A percentile compares a stretch with the other conserved stretches of the same genome.
These are phyloP conservation scores for Poeciliopsis turrubarensis DNA, from an alignment of 2,113 vertebrate genomes.

Conservation along the genomic window DNA sequence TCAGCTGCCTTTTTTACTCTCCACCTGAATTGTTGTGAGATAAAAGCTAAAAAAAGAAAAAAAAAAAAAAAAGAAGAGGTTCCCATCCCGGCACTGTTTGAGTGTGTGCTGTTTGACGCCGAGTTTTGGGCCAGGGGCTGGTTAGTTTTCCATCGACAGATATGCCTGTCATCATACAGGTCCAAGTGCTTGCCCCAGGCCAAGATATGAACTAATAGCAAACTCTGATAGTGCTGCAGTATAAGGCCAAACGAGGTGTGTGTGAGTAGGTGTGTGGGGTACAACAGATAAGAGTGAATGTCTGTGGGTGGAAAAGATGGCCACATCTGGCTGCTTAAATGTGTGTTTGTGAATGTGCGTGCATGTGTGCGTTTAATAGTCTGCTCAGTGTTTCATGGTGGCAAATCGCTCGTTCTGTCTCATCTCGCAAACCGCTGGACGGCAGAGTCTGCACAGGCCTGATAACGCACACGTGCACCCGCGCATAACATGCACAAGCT, in stretches of 20 bases:
- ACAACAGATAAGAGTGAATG: constrained; percentile 49
- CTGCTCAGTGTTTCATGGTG: constrained; percentile 70
- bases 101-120: constrained; percentile 36
- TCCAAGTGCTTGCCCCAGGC: constrained; percentile 57
- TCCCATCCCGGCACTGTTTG: constrained; percentile 25
- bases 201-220: constrained; percentile 61
- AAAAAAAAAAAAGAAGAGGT: neutral
- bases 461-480: constrained; percentile 69
- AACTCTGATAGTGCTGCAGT: constrained; percentile 50
- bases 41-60: constrained; percentile 2
- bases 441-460: constrained; percentile 68
- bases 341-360: constrained; percentile 27
- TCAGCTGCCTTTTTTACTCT: neutral
- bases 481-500: constrained; percentile 16
- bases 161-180: constrained; percentile 56
- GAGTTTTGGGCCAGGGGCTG: constrained; percentile 35
- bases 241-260: constrained; percentile 38
- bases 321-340: constrained; percentile 21
- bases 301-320: constrained; percentile 2
- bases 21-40: neutral
- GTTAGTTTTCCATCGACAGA: constrained; percentile 62
- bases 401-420: constrained; percentile 69
- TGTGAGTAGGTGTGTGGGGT: constrained; percentile 32
- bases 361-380: constrained; percentile 50
- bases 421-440: constrained; percentile 66